Evolutionary conservation across 2,888 invertebrate species (phyloP), one percentile per base, ranked within the genome.

Genomic region (Kryphioiulus occultus): DNA sequence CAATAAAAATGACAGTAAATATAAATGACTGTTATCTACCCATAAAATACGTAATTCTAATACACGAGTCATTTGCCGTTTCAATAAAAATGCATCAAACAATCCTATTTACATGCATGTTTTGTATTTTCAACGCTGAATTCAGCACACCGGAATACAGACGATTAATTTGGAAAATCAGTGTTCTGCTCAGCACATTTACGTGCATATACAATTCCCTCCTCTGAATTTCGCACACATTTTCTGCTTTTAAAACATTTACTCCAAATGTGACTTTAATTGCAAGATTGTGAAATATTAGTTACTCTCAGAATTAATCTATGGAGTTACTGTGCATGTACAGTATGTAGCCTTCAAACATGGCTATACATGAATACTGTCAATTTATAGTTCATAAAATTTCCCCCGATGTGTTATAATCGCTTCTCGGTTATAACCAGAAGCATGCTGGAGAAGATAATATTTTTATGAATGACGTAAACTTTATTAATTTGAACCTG

Each of bases 1-100:
- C 5, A 78, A 32, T 78, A 78, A 78, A 78, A 78, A 30, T 78
- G 78, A 78, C 30, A 32, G 78, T 30, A 78, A 78, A 78, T 26
- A 32, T 26, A 78, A 30, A 78, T 32, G 30, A 17, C 78, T 78
- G 2, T 78, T 78, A 78, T 78, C 78, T 78, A 32, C 30, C 78
- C 78, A 30, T 78, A 78, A 78, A 78, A 78, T 78, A 78, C 78
- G 30, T 78, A 78, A 32, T 68, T 68, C 78, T 78, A 78, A 78
- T 78, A 78, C 26, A 78, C 30, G 30, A 17, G 78, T 26, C 15
- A 78, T 78, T 44, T 4, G 30, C 30, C 9, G 59, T 9, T 22
- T 9, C 30, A 15, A 5, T 68, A 68, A 26, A 30, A 78, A 32
- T 78, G 17, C 78, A 78, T 17, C 17, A 68, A 22, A 68, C 22